Evolutionary conservation across 1,140 invertebrate species (phyloP).

Genomic region (Calliphora vicina): DNA sequence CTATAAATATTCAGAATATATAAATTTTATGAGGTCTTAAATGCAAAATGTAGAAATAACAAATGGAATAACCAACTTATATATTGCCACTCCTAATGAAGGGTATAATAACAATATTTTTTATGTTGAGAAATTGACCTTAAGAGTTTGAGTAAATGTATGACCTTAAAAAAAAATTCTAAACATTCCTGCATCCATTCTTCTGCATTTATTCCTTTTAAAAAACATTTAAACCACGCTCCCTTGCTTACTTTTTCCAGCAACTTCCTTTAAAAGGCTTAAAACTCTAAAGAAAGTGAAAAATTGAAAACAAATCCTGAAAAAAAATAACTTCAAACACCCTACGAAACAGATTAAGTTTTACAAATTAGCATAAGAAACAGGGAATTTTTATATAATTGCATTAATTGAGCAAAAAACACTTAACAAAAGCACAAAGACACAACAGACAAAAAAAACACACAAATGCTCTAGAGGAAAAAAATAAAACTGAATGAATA

Average conservation of each 20-base stretch:
- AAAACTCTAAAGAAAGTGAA: not conserved
- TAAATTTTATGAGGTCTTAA: no score
- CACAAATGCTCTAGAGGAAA: not conserved
- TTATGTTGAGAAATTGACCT: no score
- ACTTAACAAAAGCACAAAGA: constrained; percentile 32
- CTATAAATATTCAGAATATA: no score
- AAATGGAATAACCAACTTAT: no score
- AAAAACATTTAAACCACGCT: not conserved
- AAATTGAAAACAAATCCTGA: not conserved
- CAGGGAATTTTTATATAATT: constrained; percentile 26
- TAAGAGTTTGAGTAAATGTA: no score
- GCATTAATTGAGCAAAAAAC: constrained; percentile 33
- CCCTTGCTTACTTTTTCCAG: not conserved
- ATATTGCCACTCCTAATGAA: no score
- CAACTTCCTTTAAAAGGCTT: not conserved
- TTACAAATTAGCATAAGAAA: constrained; percentile 34
- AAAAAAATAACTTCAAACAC: not conserved
- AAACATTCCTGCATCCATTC: no score
- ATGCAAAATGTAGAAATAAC: no score
- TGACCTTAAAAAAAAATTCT: no score
- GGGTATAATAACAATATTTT: no score
- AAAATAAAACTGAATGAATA: not conserved
- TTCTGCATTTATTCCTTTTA: not conserved
- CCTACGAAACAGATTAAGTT: constrained; percentile 31
- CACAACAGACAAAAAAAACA: not conserved